Base-by-base conservation (phyloP, 2,113 vertebrate genomes). In the Pachypanchax playfairii region DNA sequence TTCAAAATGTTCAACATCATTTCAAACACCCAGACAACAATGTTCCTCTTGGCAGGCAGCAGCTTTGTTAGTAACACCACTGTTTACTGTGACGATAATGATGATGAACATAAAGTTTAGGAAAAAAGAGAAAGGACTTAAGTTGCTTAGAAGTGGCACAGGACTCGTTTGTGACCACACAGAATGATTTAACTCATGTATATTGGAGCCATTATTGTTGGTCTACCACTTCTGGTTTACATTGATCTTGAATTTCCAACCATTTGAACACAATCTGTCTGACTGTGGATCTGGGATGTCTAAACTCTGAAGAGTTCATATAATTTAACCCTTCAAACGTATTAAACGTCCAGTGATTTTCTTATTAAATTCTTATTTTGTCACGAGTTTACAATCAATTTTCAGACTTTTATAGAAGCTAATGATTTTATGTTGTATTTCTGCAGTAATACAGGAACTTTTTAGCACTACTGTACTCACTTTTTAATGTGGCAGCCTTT, bases 401-500 rank as follows among this genome's bases (percentile, higher is more conserved):
- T 36, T 38, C 38, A 15, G 5, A 39, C 36, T 39, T 17, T 1
- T 5, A 14, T 17, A 36, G 14, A 36, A 36, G 3, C 31, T 33
- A 14, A 39, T 39, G 14, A 22, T 26, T 18, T 9, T 6, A 47
- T 2, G 15, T 3, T 2, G 22, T 11, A n/a, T n/a, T 49, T 48
- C 6, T 11, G 13, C 12, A 25, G 43, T 46, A 25, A 46, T 13
- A 14, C 3, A 14, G 12, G 36, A 17, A 4, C 14, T 14, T 3
- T n/a, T 49, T 6, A 21, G 8, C 14, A 29, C 48, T 6, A 18
- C 6, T 48, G 10, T 25, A 49, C 72, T 87, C 47, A 91, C 91
- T 26, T 65, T 80, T 80, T 87, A 29, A 39, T 57, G 52, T 84
- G 88, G 68, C 92, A 93, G 62, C 88, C 89, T 63, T 73, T 38